A percentile compares a stretch with the other conserved stretches of the same genome.
These are phyloP conservation scores for Xiphophorus couchianus DNA, from an alignment of 2,113 vertebrate species.

Conservation along the genomic window DNA sequence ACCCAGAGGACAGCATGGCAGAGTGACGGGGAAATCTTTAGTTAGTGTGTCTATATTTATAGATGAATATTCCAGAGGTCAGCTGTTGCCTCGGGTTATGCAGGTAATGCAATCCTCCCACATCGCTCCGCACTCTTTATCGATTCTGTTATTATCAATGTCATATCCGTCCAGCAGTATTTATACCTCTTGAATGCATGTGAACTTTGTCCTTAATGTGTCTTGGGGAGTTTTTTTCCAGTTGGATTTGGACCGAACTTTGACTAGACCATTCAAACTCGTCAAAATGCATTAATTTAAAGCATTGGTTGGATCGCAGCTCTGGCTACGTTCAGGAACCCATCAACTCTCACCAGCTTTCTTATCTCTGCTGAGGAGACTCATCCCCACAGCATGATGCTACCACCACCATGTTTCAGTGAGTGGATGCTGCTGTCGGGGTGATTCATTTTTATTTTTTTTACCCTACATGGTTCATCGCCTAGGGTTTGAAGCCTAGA, in stretches of 20 bases:
- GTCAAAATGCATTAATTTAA: neutral
- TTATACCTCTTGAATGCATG: neutral
- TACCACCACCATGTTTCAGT: too few species aligned
- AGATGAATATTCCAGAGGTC: constrained; percentile 54
- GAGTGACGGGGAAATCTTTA: constrained; percentile 18
- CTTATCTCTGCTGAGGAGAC: too few species aligned
- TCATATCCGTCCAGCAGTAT: neutral
- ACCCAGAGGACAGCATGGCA: constrained; percentile 59
- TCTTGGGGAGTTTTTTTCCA: neutral
- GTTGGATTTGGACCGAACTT: neutral
- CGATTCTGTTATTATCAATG: neutral
- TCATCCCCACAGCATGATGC: too few species aligned
- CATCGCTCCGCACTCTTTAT: constrained; percentile 22
- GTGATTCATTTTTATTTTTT: too few species aligned
- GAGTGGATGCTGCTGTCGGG: too few species aligned
- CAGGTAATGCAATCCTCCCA: constrained; percentile 30
- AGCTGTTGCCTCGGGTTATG: constrained; percentile 28
- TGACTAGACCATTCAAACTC: neutral
- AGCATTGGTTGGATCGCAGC: neutral
- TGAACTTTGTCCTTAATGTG: neutral
- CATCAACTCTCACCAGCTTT: too few species aligned
- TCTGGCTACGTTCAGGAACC: neutral
- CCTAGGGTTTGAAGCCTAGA: too few species aligned
- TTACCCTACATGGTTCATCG: too few species aligned
- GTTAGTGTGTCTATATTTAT: constrained; percentile 62